These are phyloP conservation scores for Clarias gariepinus DNA, from an alignment of 2,113 vertebrate genomes.

Conservation along the genomic window DNA sequence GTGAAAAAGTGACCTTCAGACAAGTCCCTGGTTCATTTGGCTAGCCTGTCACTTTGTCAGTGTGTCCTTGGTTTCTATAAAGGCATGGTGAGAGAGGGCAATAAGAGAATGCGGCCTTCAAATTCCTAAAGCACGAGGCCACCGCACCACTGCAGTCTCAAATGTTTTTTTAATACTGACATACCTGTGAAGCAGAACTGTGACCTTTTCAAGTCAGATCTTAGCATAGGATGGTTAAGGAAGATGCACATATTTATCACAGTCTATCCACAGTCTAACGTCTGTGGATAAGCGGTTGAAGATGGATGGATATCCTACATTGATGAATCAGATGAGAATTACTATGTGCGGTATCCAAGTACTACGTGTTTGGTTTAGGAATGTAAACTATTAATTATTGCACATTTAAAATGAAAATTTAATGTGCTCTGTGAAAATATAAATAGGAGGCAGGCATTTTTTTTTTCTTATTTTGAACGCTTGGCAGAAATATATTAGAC, in stretches of 20 bases:
- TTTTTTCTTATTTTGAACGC: not conserved
- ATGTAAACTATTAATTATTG: not conserved
- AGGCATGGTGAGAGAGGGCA: not conserved
- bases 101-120: slow-evolving; percentile 10
- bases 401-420: not conserved
- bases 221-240: not conserved
- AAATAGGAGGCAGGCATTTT: not conserved
- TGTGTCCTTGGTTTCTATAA: slow-evolving; percentile 21
- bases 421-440: not conserved
- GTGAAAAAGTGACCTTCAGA: slow-evolving; percentile 32
- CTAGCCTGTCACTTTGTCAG: slow-evolving; percentile 47
- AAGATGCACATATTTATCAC: not conserved
- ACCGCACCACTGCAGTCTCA: slow-evolving; percentile 35
- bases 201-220: slow-evolving; percentile 25
- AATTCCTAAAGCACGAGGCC: slow-evolving; percentile 29
- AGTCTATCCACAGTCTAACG: not conserved
- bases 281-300: no score
- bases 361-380: not conserved
- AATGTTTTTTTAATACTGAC: slow-evolving; percentile 49
- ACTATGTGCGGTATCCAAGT: not conserved
- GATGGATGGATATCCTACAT: not conserved
- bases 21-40: slow-evolving; percentile 18
- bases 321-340: not conserved
- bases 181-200: slow-evolving; percentile 49
- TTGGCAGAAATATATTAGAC: not conserved